Base-by-base conservation (phyloP, 2,113 vertebrate species). In the Phaethornis superciliosus region DNA sequence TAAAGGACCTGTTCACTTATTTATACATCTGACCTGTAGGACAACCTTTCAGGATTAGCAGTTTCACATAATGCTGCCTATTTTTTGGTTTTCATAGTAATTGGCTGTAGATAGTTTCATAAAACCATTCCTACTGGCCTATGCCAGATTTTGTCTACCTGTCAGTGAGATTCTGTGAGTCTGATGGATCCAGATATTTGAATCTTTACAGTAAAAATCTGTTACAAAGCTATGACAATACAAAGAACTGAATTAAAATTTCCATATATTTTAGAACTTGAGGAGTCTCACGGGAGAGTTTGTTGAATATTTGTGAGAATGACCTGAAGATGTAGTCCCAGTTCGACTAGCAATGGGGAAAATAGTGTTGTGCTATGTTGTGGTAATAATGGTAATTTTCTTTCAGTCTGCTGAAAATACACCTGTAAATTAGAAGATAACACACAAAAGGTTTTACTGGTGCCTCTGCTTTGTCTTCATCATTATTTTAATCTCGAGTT, bases 231-330 rank as follows among this genome's bases (percentile, higher is more conserved):
- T 35, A 44, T 0, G 19, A 54, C 75, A 85, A 89, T 49, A 24
- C 23, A 64, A 58, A 70, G 23, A 44, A 14, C 13, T 11, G 35
- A 62, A 72, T 80, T 16, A 28, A 28, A 56, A 58, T 32, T 60
- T 42, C 23, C 5, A 1, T 77, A 40, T 20, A 13, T 65, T 58
- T 68, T 3, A 3, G 51, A 76, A 78, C 40, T 60, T 0, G 0
- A 70, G 15, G 26, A 52, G 8, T 84, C 8, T 74, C 75, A 26
- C 18, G 37, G 15, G 35, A 37, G 56, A 54, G 12, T n/a, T 88
- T 64, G 27, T 71, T 78, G 46, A 28, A 12, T 49, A 9, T 69
- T 15, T 59, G 5, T 33, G 52, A 32, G 15, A 64, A 49, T 49
- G 19, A 49, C 37, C 20, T 67, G 47, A 26, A 0, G 1, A 46